Conservation (phyloP, 2,888 invertebrate species). For the Tiliacea aurago region DNA sequence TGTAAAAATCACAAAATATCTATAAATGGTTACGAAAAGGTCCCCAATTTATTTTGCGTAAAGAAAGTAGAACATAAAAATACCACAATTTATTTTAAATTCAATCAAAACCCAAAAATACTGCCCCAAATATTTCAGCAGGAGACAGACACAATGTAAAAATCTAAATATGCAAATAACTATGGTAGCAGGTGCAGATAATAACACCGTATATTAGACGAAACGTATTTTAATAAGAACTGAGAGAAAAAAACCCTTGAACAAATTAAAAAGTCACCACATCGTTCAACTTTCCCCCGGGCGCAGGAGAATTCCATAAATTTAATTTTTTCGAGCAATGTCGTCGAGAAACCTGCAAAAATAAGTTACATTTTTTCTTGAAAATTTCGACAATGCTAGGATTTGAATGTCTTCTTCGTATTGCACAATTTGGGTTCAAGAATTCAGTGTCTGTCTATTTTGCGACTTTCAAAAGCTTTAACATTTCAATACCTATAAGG, state of each 20-base stretch:
- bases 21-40: too few relatives aligned
- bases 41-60: too few relatives aligned
- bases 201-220: slow-evolving; percentile 68
- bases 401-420: slow-evolving; percentile 32
- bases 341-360: slow-evolving; percentile 59
- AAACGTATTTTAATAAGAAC: slow-evolving; percentile 70
- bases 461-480: neutral
- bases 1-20: neutral
- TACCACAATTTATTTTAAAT: neutral
- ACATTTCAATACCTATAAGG: neutral
- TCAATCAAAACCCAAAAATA: slow-evolving; percentile 22
- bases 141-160: slow-evolving; percentile 31
- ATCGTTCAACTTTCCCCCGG: slow-evolving; percentile 71
- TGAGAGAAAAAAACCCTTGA: slow-evolving; percentile 68
- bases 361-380: slow-evolving; percentile 44
- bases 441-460: slow-evolving; percentile 14
- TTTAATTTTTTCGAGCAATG: slow-evolving; percentile 74
- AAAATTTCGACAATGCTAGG: slow-evolving; percentile 26
- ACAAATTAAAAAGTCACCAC: slow-evolving; percentile 80
- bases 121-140: slow-evolving; percentile 5
- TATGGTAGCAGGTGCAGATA: slow-evolving; percentile 70
- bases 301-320: slow-evolving; percentile 72
- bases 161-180: slow-evolving; percentile 63
- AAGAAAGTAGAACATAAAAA: neutral
- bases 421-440: neutral